Percentiles rank a stretch among this genome's conserved stretches.
Conservation (phyloP, 2,797 vertebrate species). For the Mastacembelus armatus region DNA sequence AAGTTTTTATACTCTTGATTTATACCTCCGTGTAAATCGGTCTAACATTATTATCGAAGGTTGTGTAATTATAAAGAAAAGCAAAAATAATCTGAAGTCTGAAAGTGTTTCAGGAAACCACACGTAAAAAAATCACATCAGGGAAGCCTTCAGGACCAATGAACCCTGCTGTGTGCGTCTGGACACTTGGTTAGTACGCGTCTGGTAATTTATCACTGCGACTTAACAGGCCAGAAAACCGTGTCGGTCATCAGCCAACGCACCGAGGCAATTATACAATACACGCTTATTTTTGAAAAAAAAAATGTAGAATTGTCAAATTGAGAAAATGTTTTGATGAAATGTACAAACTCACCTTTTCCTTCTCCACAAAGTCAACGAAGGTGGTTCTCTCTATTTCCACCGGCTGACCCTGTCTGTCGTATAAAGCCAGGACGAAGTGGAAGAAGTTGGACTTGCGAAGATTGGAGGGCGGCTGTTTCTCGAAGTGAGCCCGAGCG, state of each 20-base stretch:
- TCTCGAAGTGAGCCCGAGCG: constrained; percentile 99
- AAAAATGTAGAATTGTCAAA: too few species aligned
- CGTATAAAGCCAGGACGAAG: constrained; percentile 98
- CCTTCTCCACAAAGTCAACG: constrained; percentile 97
- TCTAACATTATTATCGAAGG: background rate
- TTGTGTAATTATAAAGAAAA: constrained; percentile 21
- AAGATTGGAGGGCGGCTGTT: constrained; percentile 98
- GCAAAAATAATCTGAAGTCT: constrained; percentile 5
- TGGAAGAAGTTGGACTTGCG: constrained; percentile 99
- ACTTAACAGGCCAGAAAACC: constrained; percentile 29
- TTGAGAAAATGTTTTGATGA: background rate
- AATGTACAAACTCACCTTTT: constrained; percentile 89
- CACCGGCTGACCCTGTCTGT: constrained; percentile 98
- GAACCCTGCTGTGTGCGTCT: constrained; percentile 60
- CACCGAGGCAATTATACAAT: too few species aligned
- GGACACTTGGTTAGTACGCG: constrained; percentile 51
- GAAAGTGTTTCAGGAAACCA: constrained; percentile 34
- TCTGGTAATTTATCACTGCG: constrained; percentile 59
- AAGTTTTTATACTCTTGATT: constrained; percentile 18
- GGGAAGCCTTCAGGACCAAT: constrained; percentile 36
- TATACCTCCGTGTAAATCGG: background rate
- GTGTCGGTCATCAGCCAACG: constrained; percentile 22
- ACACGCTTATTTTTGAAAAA: too few species aligned
- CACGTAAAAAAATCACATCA: constrained; percentile 46
- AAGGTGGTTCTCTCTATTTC: constrained; percentile 98